These are phyloP conservation scores for Stenolophus ochropezus DNA, from an alignment of 2,888 invertebrate genomes.

Conservation along the genomic window DNA sequence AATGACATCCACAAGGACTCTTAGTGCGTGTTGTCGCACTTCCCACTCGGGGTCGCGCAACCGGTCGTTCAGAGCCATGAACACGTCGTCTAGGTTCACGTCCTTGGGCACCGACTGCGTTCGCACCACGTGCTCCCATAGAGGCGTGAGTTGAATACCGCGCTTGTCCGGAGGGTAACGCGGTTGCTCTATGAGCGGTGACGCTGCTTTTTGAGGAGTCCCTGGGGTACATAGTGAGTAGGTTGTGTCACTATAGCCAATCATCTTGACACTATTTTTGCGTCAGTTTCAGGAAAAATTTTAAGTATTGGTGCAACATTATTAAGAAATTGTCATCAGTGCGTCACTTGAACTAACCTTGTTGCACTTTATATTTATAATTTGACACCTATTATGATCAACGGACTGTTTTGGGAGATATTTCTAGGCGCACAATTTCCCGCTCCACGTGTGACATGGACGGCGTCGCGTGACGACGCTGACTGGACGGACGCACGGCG, in stretches of 20 bases:
- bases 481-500: conserved; percentile 27
- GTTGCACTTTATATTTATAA: no score
- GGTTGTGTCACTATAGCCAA: conserved; percentile 47
- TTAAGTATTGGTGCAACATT: conserved; percentile 47
- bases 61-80: conserved; percentile 82
- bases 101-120: conserved; percentile 83
- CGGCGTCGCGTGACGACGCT: conserved; percentile 11
- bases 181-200: conserved; percentile 48
- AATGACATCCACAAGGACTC: conserved; percentile 86
- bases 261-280: conserved; percentile 46
- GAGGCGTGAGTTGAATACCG: conserved; percentile 77
- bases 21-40: conserved; percentile 86
- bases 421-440: background rate
- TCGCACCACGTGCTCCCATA: conserved; percentile 88
- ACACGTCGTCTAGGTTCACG: conserved; percentile 80
- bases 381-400: background rate
- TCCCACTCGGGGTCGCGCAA: conserved; percentile 88
- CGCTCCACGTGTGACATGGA: conserved; percentile 46
- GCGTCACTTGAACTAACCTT: no score
- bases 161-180: conserved; percentile 35
- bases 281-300: conserved; percentile 51
- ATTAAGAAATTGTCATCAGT: no score
- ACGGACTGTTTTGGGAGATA: no score
- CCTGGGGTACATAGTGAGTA: conserved; percentile 31
- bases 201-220: conserved; percentile 37